These are phyloP conservation scores for Sebastes hubbsi DNA, from an alignment of 2,797 vertebrate species.

Conservation along the genomic window DNA sequence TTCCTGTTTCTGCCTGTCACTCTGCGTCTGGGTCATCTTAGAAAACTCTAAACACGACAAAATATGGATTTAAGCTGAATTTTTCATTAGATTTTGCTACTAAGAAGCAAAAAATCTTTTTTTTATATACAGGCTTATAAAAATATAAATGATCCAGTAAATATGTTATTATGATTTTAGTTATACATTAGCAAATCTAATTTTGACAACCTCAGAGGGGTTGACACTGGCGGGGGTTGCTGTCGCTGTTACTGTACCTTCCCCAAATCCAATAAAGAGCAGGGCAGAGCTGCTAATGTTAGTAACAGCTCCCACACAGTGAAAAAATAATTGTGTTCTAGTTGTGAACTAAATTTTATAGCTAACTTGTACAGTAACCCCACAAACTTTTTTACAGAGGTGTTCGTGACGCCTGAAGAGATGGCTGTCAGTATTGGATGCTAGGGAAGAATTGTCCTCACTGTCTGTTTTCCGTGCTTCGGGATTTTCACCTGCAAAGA, in stretches of 20 bases:
- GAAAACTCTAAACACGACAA: too few relatives aligned
- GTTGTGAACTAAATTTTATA: neutral
- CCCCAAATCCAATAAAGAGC: neutral
- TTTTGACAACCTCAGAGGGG: too few relatives aligned
- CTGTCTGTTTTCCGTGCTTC: conserved; percentile 61
- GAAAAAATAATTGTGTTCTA: neutral
- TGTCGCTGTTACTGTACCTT: neutral
- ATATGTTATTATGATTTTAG: too few relatives aligned
- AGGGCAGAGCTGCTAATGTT: neutral
- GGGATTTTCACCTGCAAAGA: conserved; percentile 68
- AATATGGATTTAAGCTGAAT: too few relatives aligned
- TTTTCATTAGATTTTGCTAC: too few relatives aligned
- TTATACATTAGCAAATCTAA: too few relatives aligned
- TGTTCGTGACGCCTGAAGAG: conserved; percentile 31
- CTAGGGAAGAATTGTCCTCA: conserved; percentile 28
- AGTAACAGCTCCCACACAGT: neutral
- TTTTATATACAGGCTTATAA: too few relatives aligned
- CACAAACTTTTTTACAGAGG: conserved; percentile 22
- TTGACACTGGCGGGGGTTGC: neutral
- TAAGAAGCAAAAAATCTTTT: too few relatives aligned
- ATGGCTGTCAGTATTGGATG: conserved; percentile 26
- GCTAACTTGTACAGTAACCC: neutral
- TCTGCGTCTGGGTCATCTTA: too few relatives aligned
- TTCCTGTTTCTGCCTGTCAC: too few relatives aligned
- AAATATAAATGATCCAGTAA: too few relatives aligned